These are phyloP conservation scores for Lithobius niger DNA, from an alignment of 1,140 invertebrate species.

Conservation along the genomic window DNA sequence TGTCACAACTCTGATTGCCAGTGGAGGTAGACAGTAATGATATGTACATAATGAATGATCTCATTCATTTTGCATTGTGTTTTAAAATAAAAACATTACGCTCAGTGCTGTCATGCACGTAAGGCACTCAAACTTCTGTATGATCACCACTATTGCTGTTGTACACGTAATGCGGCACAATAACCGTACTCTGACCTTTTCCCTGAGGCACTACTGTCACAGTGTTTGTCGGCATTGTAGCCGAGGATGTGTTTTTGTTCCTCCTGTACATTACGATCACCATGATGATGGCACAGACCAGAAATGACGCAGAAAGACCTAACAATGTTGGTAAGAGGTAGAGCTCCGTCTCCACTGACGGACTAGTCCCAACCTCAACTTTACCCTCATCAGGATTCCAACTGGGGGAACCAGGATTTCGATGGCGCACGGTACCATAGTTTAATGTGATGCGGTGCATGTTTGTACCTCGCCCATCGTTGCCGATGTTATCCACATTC, in stretches of 20 bases:
- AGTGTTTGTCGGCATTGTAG: not conserved
- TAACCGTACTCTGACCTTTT: too few species aligned
- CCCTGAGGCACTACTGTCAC: not conserved
- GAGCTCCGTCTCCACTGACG: not conserved
- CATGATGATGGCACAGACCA: not conserved
- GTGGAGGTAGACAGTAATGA: too few species aligned
- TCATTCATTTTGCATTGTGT: too few species aligned
- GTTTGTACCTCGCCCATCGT: constrained; percentile 29
- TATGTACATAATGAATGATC: too few species aligned
- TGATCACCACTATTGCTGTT: not conserved
- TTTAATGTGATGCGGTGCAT: constrained; percentile 26
- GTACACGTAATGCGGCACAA: not conserved
- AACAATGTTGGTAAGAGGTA: not conserved
- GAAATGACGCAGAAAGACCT: not conserved
- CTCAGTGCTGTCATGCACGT: too few species aligned
- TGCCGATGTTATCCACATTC: constrained; percentile 20
- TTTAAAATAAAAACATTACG: too few species aligned
- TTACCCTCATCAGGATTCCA: not conserved
- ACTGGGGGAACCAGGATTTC: too few species aligned
- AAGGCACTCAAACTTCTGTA: not conserved
- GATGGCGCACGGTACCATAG: constrained; percentile 2
- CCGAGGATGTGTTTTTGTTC: not conserved
- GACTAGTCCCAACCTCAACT: not conserved
- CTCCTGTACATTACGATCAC: not conserved
- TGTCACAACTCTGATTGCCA: too few species aligned